Evolutionary conservation across 2,888 invertebrate genomes (phyloP).

Genomic region (Nipponacmea schrenckii): DNA sequence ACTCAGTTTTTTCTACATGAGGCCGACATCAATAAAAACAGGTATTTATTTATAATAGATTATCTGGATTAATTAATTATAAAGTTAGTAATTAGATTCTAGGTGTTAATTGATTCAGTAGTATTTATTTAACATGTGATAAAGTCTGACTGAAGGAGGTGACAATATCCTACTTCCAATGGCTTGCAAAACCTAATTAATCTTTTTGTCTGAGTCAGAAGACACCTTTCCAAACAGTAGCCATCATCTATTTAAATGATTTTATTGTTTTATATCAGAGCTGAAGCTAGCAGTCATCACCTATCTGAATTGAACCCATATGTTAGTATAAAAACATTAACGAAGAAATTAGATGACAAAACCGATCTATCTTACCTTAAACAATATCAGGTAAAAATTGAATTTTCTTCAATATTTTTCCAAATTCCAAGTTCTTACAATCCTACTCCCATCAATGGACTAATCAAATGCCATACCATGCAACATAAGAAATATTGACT

Average conservation of each 20-base stretch:
- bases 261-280: conserved; percentile 45
- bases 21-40: conserved; percentile 59
- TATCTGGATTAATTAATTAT: neutral
- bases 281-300: conserved; percentile 54
- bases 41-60: conserved; percentile 38
- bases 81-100: neutral
- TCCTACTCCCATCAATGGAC: too few species aligned
- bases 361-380: conserved; percentile 54
- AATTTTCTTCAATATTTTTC: neutral
- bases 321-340: conserved; percentile 54
- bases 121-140: too few species aligned
- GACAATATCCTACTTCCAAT: too few species aligned
- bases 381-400: conserved; percentile 51
- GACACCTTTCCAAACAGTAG: too few species aligned
- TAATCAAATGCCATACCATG: too few species aligned
- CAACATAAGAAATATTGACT: too few species aligned
- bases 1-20: conserved; percentile 65
- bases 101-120: too few species aligned
- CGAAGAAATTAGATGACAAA: conserved; percentile 39
- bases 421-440: too few species aligned
- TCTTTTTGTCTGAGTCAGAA: too few species aligned
- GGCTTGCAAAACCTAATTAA: too few species aligned
- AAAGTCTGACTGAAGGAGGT: too few species aligned
- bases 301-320: conserved; percentile 66
- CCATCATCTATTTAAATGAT: too few species aligned